Percentiles rank a stretch among this genome's conserved stretches.
These are phyloP conservation scores for Acholoe squamosa DNA, from an alignment of 2,888 invertebrate species.

Conservation along the genomic window DNA sequence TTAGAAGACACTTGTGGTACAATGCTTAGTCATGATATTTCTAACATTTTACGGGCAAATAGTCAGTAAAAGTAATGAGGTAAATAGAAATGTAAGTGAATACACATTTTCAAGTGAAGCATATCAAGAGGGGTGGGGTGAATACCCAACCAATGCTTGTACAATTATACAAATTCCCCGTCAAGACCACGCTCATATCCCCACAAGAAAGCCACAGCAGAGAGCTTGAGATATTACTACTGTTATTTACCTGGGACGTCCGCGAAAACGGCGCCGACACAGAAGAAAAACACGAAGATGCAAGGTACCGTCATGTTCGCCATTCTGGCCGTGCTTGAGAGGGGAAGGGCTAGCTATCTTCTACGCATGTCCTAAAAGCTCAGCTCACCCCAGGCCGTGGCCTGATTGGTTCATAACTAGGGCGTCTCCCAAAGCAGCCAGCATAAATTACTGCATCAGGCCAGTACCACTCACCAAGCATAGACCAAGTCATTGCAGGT, in stretches of 20 bases:
- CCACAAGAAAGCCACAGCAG: not conserved
- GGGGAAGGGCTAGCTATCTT: not conserved
- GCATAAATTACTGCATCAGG: conserved; percentile 41
- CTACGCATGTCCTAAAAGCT: conserved; percentile 52
- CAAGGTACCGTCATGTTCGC: not conserved
- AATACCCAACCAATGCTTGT: not conserved
- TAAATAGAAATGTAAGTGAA: not conserved
- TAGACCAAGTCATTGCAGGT: not conserved
- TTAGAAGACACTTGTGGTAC: too few species aligned
- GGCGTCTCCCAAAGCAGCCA: not conserved
- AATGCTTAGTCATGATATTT: too few species aligned
- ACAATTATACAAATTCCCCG: not conserved
- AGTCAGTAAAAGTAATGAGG: not conserved
- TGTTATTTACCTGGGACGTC: conserved; percentile 24
- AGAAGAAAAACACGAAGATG: not conserved
- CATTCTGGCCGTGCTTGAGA: not conserved
- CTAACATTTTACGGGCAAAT: too few species aligned
- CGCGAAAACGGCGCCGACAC: not conserved
- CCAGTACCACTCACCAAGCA: not conserved
- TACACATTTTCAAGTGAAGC: conserved; percentile 12
- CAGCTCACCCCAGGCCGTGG: conserved; percentile 40
- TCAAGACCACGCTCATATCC: not conserved
- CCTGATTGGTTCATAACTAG: conserved; percentile 38
- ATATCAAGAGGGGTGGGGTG: not conserved
- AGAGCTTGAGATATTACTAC: not conserved